A percentile compares a stretch with the other conserved stretches of the same genome.
Evolutionary conservation across 2,113 vertebrate species (phyloP).

Genomic region (Stigmatopora nigra): DNA sequence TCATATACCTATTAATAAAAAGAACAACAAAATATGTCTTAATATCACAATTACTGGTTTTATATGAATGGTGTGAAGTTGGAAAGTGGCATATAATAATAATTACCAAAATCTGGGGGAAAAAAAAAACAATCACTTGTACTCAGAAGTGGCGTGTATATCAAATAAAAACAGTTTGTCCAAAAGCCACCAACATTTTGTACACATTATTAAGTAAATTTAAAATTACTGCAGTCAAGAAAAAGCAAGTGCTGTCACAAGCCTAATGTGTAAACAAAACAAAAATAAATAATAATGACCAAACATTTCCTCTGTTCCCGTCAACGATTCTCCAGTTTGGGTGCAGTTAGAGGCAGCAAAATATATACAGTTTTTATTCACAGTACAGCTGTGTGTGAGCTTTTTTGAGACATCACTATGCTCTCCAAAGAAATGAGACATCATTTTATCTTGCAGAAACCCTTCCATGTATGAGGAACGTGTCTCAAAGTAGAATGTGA

Average conservation of each 20-base stretch:
- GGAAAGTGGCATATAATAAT: conserved; percentile 70
- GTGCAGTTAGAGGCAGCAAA: conserved; percentile 17
- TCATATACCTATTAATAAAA: conserved; percentile 87
- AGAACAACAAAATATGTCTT: conserved; percentile 70
- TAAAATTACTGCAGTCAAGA: neutral
- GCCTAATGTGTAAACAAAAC: no score
- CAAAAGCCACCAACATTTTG: neutral
- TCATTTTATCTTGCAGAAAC: no score
- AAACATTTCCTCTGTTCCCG: conserved; percentile 2
- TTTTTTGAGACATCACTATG: conserved; percentile 10
- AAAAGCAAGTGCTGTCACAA: neutral
- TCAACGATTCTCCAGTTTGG: conserved; percentile 7
- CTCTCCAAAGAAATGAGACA: neutral
- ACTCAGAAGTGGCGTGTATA: neutral
- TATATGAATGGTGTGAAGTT: conserved; percentile 68
- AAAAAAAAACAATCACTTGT: neutral
- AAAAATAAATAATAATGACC: neutral
- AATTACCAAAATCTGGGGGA: conserved; percentile 70
- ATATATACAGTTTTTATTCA: conserved; percentile 22
- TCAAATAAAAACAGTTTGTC: neutral
- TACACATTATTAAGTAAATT: neutral
- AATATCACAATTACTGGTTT: conserved; percentile 84
- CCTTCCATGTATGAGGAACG: no score
- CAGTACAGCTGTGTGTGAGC: conserved; percentile 1
- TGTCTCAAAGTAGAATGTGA: no score